A percentile compares a stretch with the other conserved stretches of the same genome.
Conservation (phyloP, 2,888 invertebrate genomes). For the Noctua janthina region DNA sequence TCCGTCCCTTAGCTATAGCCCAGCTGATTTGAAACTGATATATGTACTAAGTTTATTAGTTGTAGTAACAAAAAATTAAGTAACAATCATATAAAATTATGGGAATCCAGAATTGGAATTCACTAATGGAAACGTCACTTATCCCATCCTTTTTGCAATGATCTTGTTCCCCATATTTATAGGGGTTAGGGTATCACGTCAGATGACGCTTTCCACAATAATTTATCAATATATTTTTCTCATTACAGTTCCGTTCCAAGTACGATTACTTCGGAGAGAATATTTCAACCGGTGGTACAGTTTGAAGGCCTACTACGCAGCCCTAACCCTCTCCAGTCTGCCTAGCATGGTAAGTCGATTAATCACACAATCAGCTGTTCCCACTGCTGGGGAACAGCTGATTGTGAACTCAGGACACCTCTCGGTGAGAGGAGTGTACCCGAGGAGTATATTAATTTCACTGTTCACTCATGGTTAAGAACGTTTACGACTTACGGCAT, state of each 20-base stretch:
- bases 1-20: background rate
- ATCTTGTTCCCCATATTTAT: background rate
- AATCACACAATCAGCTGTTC: background rate
- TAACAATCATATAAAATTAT: constrained; percentile 6
- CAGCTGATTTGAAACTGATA: background rate
- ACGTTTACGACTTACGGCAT: no score
- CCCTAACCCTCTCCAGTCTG: constrained; percentile 89
- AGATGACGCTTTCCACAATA: background rate
- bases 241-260: constrained; percentile 91
- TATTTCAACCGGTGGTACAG: constrained; percentile 93
- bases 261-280: constrained; percentile 90
- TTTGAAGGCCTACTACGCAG: constrained; percentile 91
- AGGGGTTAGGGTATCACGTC: background rate
- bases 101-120: background rate
- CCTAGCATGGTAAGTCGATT: constrained; percentile 89
- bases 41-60: background rate
- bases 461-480: background rate
- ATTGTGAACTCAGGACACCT: background rate
- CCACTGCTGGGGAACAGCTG: background rate
- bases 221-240: constrained; percentile 21
- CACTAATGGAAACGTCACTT: background rate
- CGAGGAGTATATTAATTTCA: background rate
- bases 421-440: background rate
- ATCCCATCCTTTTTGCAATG: background rate
- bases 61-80: background rate